Evolutionary conservation across 1,140 invertebrate genomes (phyloP), one percentile per base, ranked within the genome.

Genomic region (Drosophila elegans): DNA sequence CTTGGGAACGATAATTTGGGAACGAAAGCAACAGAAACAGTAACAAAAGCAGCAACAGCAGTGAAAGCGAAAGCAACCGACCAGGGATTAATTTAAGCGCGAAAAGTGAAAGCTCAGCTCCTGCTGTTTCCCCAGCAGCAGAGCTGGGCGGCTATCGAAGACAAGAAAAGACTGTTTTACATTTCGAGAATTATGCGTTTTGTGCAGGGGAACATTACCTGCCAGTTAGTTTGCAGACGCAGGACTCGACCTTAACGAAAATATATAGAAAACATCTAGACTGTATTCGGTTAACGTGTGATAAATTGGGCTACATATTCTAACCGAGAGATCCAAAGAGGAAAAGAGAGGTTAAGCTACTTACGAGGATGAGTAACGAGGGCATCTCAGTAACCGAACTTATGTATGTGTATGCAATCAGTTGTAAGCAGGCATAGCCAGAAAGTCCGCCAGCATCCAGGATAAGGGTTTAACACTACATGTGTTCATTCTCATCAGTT

Each of bases 1-100:
- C 82, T 85, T 59, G 82, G 82, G 82, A 86, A 78, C 78, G 78
- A 81, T 86, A 86, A 86, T 86, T 86, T 80, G 74, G 67, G 44
- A 53, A 74, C 41, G 39, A 16, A 49, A 49, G 60, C 25, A 57
- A 11, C 13, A 32, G 21, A 10, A 16, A 25, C 41, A 32, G 29
- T 32, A 32, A 32, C 29, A 32, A 32, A 32, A 32, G 29, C 29
- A 32, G 29, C 29, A 32, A 32, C 6, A 32, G 5, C 29, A 32
- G 29, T 5, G 6, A 32, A 32, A 61, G 56, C 80, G 16, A 45
- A 59, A 36, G 64, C 34, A 85, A 63, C 57, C 56, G 67, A 79
- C 76, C 29, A 66, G 66, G 80, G 80, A 84, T 84, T 84, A 79
- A 84, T 84, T 84, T 84, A 51, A 78, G 48, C 74, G 71, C 55